phyloP scores from a whole-genome alignment of 2,888 invertebrate species.

The Leucophenga maculata region DNA sequence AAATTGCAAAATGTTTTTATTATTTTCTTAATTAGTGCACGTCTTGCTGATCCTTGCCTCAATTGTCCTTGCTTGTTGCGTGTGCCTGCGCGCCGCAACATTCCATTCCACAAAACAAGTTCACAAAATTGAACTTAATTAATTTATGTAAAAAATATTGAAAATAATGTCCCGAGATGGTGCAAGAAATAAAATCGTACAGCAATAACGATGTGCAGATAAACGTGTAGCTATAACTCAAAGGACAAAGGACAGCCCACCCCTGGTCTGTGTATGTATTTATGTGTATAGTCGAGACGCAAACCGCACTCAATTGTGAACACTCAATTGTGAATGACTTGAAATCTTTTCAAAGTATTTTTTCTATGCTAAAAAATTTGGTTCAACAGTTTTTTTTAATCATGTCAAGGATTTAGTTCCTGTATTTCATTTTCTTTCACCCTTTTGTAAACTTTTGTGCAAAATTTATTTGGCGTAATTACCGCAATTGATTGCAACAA shows the following conservation, averaged over 20 bases:
- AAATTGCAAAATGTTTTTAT: constrained; percentile 50
- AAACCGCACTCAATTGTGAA: constrained; percentile 24
- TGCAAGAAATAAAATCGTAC: too few relatives aligned
- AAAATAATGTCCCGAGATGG: too few relatives aligned
- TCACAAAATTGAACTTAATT: not conserved
- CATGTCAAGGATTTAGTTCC: constrained; percentile 57
- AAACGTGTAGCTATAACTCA: constrained; percentile 32
- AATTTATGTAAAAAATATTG: too few relatives aligned
- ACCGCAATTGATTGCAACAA: constrained; percentile 40
- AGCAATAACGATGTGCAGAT: too few relatives aligned
- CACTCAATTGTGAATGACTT: too few relatives aligned
- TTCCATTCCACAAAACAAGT: too few relatives aligned
- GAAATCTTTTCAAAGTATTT: too few relatives aligned
- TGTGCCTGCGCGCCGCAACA: not conserved
- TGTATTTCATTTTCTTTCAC: constrained; percentile 30
- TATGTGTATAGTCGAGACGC: constrained; percentile 24
- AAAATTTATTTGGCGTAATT: constrained; percentile 51
- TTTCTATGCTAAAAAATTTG: too few relatives aligned
- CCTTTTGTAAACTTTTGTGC: constrained; percentile 35
- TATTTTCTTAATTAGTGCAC: constrained; percentile 43
- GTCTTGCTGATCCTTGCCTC: not conserved
- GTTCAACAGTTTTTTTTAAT: too few relatives aligned
- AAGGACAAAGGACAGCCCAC: constrained; percentile 24
- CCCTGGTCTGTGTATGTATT: constrained; percentile 2
- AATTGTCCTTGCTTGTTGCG: too few relatives aligned